Evolutionary conservation across 2,113 vertebrate species (phyloP).

Genomic region (Myotis brandtii): DNA sequence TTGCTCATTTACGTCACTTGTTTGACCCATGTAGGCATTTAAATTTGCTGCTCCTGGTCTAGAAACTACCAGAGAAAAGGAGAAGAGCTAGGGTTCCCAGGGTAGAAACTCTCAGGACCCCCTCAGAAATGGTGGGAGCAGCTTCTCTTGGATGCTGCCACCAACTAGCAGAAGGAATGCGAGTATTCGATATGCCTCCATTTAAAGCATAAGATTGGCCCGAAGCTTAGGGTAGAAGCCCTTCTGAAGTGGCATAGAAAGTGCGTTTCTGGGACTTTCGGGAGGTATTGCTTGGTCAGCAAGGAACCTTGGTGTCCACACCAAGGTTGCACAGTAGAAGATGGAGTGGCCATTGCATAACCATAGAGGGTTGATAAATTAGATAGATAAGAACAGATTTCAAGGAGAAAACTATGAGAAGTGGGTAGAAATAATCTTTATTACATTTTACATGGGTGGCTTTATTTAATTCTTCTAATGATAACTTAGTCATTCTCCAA

Average conservation of each 20-base stretch:
- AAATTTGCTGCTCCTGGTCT: neutral
- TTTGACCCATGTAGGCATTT: neutral
- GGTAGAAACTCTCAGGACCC: neutral
- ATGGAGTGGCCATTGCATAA: neutral
- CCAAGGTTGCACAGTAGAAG: neutral
- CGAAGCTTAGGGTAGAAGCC: neutral
- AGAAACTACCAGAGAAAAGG: neutral
- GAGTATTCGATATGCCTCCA: neutral
- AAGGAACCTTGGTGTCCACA: neutral
- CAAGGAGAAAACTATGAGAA: neutral
- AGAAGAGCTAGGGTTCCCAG: neutral
- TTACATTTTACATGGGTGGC: neutral
- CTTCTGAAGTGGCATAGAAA: neutral
- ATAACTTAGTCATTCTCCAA: neutral
- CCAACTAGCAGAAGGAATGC: neutral
- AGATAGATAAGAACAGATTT: neutral
- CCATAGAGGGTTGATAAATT: neutral
- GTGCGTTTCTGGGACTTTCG: neutral
- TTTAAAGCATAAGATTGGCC: neutral
- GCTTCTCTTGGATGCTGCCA: neutral
- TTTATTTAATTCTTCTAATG: neutral
- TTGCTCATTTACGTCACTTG: neutral
- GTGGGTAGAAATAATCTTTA: neutral
- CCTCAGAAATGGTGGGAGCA: neutral
- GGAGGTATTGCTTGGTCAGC: neutral